A percentile compares a stretch with the other conserved stretches of the same genome.
These are phyloP conservation scores for Nephrotoma appendiculata DNA, from an alignment of 2,888 invertebrate genomes.

Conservation along the genomic window DNA sequence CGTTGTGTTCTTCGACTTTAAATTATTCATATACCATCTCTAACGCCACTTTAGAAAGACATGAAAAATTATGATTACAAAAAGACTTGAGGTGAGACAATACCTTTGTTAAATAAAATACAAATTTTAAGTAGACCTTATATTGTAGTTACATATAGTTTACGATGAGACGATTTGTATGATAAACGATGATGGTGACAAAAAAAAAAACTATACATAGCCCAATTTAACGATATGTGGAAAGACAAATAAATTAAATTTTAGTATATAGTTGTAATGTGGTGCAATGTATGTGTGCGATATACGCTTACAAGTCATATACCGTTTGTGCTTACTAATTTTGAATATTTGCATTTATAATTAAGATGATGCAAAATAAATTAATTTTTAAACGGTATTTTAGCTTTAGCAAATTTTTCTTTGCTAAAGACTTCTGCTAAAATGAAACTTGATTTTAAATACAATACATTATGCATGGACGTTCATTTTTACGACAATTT, in stretches of 20 bases:
- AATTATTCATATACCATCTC: background rate
- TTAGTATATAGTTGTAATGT: too few species aligned
- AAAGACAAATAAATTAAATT: background rate
- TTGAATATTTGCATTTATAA: background rate
- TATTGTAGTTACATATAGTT: background rate
- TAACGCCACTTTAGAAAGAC: background rate
- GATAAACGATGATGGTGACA: background rate
- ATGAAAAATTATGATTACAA: background rate
- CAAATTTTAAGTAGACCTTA: background rate
- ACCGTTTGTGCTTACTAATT: background rate
- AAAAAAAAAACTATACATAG: background rate
- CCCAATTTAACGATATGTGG: background rate
- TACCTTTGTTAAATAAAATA: background rate
- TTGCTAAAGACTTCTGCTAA: background rate
- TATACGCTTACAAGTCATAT: background rate
- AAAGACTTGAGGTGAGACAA: background rate
- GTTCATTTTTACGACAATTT: background rate
- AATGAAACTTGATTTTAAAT: background rate
- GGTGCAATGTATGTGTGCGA: background rate
- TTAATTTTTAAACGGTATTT: background rate
- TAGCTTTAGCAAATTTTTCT: background rate
- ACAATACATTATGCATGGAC: background rate
- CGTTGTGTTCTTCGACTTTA: background rate
- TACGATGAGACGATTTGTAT: background rate
- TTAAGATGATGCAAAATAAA: background rate